Conservation (phyloP, 2,888 invertebrate species). For the Zygogramma bicolorata region DNA sequence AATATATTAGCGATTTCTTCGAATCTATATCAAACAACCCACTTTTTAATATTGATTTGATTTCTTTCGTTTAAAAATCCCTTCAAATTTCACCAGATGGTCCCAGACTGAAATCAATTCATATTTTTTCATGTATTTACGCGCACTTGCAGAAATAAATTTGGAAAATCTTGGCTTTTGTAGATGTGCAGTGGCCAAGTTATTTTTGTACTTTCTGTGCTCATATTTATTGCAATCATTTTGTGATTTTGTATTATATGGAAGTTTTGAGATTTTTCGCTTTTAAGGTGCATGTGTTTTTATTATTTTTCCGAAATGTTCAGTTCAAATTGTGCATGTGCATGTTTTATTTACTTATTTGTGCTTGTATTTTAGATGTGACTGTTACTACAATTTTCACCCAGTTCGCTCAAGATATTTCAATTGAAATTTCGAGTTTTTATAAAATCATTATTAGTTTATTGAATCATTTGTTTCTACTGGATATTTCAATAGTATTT, state of each 20-base stretch:
- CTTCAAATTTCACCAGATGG: too few species aligned
- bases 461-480: too few species aligned
- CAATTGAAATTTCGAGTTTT: background rate
- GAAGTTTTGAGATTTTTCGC: constrained; percentile 31
- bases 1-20: too few species aligned
- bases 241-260: background rate
- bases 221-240: constrained; percentile 29
- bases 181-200: constrained; percentile 36
- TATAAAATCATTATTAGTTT: background rate
- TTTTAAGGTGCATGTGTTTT: constrained; percentile 39
- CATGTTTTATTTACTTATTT: constrained; percentile 46
- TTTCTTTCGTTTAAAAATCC: too few species aligned
- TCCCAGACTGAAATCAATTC: too few species aligned
- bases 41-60: too few species aligned
- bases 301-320: constrained; percentile 26
- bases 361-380: constrained; percentile 26
- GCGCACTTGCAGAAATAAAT: background rate
- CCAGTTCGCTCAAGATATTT: background rate
- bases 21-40: too few species aligned
- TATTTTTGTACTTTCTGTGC: constrained; percentile 30
- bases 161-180: constrained; percentile 35
- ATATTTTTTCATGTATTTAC: background rate
- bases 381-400: background rate
- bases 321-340: constrained; percentile 45
- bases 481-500: background rate